Conservation (phyloP, 2,113 vertebrate species). For the Platycercus adscitus region DNA sequence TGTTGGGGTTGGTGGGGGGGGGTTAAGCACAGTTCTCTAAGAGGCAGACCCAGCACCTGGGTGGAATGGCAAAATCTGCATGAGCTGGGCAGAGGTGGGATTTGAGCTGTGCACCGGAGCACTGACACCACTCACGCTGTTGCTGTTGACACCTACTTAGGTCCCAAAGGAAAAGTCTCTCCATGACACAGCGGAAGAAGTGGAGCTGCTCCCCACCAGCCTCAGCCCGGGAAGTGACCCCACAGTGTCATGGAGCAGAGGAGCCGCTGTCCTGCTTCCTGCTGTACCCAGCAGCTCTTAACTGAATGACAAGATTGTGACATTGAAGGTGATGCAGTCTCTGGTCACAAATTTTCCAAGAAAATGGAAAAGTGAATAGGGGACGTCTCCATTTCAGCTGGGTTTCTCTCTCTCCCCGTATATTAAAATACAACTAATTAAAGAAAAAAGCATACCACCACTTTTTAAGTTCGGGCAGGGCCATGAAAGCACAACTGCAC, state of each 20-base stretch:
- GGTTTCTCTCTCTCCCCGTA: neutral
- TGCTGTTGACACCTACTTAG: neutral
- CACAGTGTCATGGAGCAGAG: neutral
- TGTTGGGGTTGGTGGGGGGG: no score
- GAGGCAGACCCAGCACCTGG: neutral
- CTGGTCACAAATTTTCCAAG: neutral
- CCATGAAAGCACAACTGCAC: neutral
- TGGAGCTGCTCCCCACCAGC: neutral
- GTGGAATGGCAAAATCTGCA: neutral
- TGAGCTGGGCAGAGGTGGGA: neutral
- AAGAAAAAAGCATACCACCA: neutral
- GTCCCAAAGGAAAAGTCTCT: neutral
- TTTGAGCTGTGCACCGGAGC: neutral
- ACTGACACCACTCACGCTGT: accelerated
- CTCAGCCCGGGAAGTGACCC: neutral
- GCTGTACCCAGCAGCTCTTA: neutral
- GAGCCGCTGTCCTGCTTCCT: neutral
- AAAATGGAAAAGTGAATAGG: neutral
- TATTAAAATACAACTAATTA: neutral
- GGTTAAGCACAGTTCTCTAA: neutral
- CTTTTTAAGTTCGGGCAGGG: neutral
- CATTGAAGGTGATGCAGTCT: neutral
- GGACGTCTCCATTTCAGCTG: neutral
- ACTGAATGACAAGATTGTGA: neutral
- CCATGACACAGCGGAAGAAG: neutral